Percentiles rank a stretch among this genome's conserved stretches.
phyloP scores from a whole-genome alignment of 2,888 invertebrate genomes.

The Himalopsyche japonica region DNA sequence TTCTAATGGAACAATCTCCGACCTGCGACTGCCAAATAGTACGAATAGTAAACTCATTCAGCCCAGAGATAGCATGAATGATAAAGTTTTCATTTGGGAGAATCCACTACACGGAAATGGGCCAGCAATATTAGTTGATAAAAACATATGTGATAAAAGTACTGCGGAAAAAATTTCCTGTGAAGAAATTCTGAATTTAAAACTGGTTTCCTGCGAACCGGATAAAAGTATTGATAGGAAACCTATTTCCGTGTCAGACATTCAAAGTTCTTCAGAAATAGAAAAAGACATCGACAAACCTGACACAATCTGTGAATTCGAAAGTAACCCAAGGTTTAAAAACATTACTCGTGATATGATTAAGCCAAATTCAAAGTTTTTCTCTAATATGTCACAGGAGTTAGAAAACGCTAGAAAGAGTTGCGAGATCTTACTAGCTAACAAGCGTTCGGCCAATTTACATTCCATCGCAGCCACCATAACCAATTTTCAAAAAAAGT shows the following conservation, averaged over 20 bases:
- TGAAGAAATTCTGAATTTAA: neutral
- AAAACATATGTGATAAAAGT: neutral
- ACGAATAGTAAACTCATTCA: neutral
- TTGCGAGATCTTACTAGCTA: constrained; percentile 54
- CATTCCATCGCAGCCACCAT: constrained; percentile 60
- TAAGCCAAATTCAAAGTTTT: constrained; percentile 49
- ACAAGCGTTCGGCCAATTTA: constrained; percentile 53
- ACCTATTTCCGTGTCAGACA: neutral
- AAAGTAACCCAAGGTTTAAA: neutral
- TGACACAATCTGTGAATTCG: neutral
- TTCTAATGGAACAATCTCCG: neutral
- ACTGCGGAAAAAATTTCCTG: neutral
- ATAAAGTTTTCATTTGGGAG: constrained; percentile 79
- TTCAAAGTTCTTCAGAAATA: neutral
- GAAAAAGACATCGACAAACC: neutral
- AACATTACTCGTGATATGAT: constrained; percentile 40
- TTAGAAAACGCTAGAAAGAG: constrained; percentile 56
- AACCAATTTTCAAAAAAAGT: constrained; percentile 58
- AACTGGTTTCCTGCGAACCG: neutral
- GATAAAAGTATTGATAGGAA: neutral
- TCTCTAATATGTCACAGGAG: constrained; percentile 59
- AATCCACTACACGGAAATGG: constrained; percentile 70
- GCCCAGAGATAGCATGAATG: constrained; percentile 44
- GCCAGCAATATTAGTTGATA: constrained; percentile 45
- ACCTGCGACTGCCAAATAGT: neutral